Evolutionary conservation across 2,113 vertebrate genomes (phyloP).

Genomic region (Vimba vimba): DNA sequence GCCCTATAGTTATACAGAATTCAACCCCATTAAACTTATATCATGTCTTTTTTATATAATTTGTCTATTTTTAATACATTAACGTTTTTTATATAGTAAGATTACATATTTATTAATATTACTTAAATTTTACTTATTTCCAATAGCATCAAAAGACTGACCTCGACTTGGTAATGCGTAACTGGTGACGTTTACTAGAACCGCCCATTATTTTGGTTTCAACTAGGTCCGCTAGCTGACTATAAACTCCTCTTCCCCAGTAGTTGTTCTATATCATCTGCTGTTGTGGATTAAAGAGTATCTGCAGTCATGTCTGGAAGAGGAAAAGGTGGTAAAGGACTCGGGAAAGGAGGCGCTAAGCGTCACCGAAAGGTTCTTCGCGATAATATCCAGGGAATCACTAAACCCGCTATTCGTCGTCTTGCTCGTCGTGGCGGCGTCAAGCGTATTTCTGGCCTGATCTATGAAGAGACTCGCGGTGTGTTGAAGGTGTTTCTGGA

Average conservation of each 20-base stretch:
- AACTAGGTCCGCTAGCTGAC: background rate
- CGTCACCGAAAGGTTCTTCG: background rate
- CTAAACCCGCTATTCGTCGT: background rate
- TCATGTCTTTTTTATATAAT: no score
- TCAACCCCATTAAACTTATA: no score
- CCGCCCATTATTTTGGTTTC: background rate
- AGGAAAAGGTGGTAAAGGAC: background rate
- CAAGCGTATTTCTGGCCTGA: background rate
- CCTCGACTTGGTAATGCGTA: background rate
- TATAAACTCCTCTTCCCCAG: background rate
- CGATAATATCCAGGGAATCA: background rate
- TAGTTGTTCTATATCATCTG: background rate
- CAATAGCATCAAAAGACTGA: background rate
- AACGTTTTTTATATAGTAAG: no score
- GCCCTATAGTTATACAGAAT: no score
- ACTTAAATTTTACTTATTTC: background rate
- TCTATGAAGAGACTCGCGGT: background rate
- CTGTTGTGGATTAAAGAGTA: accelerated
- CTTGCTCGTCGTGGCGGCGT: background rate
- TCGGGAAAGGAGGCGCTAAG: background rate
- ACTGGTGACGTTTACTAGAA: accelerated
- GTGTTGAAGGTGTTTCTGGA: no score
- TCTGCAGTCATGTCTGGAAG: background rate
- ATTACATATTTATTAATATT: background rate
- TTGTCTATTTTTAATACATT: no score